Evolutionary conservation across 2,797 vertebrate genomes (phyloP), one percentile per base, ranked within the genome.

Genomic region (Loris lydekkerianus): DNA sequence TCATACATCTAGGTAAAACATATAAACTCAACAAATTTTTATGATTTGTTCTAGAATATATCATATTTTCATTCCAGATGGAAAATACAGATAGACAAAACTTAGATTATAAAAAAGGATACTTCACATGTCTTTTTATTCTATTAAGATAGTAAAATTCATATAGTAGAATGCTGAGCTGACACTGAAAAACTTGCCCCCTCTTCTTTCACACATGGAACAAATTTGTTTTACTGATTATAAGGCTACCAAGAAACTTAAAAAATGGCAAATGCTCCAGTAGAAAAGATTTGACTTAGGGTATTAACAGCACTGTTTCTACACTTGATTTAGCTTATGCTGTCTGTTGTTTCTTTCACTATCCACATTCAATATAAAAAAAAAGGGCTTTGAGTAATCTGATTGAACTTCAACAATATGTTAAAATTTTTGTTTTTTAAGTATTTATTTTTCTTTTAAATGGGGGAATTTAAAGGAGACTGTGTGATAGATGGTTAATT

Each of bases 11-110:
- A 93, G 80, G 69, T n/a, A 77, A 94, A 89, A 76, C n/a, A 80
- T 21, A 81, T 58, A 60, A 82, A 72, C 84, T 83, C 29, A 90
- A 61, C 31, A 67, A 17, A 49, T 83, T 93, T 77, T 65, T 73
- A 58, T 40, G 25, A 81, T 76, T 87, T 86, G n/a, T 14, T 56
- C 76, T 91, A 37, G 31, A 93, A 60, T 89, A 92, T 87, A 73
- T 49, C 21, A 73, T 40, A 49, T 83, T 93, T 89, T 82, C 20
- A 63, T 43, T 82, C 60, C 14, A 80, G 88, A 67, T 40, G 43
- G 46, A 58, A 95, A 85, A 67, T 25, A 29, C 46, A 60, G 34
- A 72, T 85, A 91, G 56, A 65, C 10, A 83, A 89, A 81, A 6
- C 10, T 93, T 23, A 58, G 2, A 82, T 49, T 76, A 75, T 90